phyloP scores from a whole-genome alignment of 1,140 invertebrate species.

The Drosophila ironensis region DNA sequence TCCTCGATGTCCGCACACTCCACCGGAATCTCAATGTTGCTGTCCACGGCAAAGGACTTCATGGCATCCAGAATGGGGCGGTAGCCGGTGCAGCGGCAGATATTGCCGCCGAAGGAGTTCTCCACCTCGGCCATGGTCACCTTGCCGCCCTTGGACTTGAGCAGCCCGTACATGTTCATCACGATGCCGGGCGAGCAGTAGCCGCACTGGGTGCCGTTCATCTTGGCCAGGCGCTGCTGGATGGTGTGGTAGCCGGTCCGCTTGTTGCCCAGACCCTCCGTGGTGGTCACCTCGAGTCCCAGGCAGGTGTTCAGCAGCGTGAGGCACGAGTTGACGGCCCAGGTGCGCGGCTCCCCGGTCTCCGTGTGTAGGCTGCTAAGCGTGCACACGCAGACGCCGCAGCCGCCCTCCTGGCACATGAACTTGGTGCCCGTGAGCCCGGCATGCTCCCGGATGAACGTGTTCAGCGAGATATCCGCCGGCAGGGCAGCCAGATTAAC shows the following conservation, averaged over 20 bases:
- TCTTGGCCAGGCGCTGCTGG: slow-evolving; percentile 86
- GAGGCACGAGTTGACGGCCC: slow-evolving; percentile 90
- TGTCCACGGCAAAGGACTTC: slow-evolving; percentile 88
- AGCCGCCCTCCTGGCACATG: slow-evolving; percentile 93
- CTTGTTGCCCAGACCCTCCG: slow-evolving; percentile 89
- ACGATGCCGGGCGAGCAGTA: slow-evolving; percentile 93
- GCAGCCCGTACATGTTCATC: slow-evolving; percentile 91
- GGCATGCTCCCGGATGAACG: slow-evolving; percentile 86
- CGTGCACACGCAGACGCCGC: slow-evolving; percentile 90
- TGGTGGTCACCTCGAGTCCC: slow-evolving; percentile 90
- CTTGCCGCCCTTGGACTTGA: slow-evolving; percentile 82
- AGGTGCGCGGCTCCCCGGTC: slow-evolving; percentile 83
- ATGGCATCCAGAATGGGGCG: slow-evolving; percentile 92
- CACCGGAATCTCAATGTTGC: slow-evolving; percentile 85
- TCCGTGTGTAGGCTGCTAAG: slow-evolving; percentile 84
- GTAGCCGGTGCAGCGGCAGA: slow-evolving; percentile 94
- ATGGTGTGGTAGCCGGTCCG: slow-evolving; percentile 87
- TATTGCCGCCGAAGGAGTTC: slow-evolving; percentile 90
- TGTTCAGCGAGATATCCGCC: slow-evolving; percentile 86
- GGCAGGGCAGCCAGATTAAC: slow-evolving; percentile 63
- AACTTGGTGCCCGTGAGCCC: slow-evolving; percentile 90
- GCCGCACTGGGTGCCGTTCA: slow-evolving; percentile 91
- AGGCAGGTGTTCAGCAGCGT: slow-evolving; percentile 87
- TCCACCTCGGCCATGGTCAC: slow-evolving; percentile 89
- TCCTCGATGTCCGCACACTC: slow-evolving; percentile 75